These are phyloP conservation scores for Tribolium madens DNA, from an alignment of 1,140 invertebrate species.

Conservation along the genomic window DNA sequence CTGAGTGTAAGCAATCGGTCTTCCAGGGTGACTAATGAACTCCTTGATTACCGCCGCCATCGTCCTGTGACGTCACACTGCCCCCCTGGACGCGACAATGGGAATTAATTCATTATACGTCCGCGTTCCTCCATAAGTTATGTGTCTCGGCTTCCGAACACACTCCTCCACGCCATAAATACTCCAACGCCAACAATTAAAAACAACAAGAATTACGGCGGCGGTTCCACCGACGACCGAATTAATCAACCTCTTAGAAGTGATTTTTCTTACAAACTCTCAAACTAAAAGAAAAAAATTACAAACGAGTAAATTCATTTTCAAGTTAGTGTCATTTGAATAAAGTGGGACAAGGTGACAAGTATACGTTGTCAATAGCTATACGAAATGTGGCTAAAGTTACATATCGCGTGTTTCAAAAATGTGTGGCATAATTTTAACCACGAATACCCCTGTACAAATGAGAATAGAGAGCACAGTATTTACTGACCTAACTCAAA, in stretches of 20 bases:
- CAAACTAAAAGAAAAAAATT: too few relatives aligned
- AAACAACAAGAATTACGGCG: conserved; percentile 29
- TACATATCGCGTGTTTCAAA: too few relatives aligned
- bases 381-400: too few relatives aligned
- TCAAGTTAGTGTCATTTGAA: too few relatives aligned
- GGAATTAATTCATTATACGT: conserved; percentile 52
- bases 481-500: too few relatives aligned
- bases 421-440: too few relatives aligned
- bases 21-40: conserved; percentile 51
- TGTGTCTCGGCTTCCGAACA: conserved; percentile 37
- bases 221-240: conserved; percentile 3
- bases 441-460: too few relatives aligned
- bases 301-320: too few relatives aligned
- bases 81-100: conserved; percentile 45
- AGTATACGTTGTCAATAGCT: too few relatives aligned
- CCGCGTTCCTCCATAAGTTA: conserved; percentile 48
- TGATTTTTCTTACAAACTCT: background rate
- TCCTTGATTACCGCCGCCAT: conserved; percentile 49
- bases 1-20: conserved; percentile 48
- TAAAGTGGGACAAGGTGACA: too few relatives aligned
- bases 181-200: conserved; percentile 37
- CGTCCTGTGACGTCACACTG: conserved; percentile 40
- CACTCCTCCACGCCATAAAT: conserved; percentile 36
- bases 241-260: conserved; percentile 9
- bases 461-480: too few relatives aligned